A percentile compares a stretch with the other conserved stretches of the same genome.
Conservation (phyloP, 2,797 vertebrate species). For the Parauchenoglanis ngamensis region DNA sequence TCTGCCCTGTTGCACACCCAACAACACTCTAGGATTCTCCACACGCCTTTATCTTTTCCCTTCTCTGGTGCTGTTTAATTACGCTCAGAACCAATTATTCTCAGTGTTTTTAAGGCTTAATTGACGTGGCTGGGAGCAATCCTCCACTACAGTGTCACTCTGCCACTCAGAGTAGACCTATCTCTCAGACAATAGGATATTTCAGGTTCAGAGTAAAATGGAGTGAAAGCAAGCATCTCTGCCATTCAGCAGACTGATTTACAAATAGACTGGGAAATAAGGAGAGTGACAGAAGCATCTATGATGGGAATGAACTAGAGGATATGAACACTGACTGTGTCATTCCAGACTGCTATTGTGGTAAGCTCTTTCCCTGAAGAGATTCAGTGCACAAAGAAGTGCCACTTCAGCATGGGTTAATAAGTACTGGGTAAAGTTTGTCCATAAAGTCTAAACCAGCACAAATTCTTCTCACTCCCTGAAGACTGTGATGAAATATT, state of each 20-base stretch:
- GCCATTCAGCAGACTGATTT: background rate
- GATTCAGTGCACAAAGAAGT: slow-evolving; percentile 58
- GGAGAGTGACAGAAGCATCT: background rate
- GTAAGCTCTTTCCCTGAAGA: slow-evolving; percentile 34
- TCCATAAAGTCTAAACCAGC: slow-evolving; percentile 61
- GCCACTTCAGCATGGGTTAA: slow-evolving; percentile 66
- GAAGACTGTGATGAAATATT: slow-evolving; percentile 67
- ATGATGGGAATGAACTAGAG: background rate
- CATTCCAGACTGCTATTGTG: background rate
- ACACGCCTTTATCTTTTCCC: slow-evolving; percentile 36
- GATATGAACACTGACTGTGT: background rate
- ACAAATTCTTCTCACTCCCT: slow-evolving; percentile 54
- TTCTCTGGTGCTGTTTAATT: slow-evolving; percentile 57
- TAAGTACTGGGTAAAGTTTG: slow-evolving; percentile 66
- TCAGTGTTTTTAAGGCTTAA: slow-evolving; percentile 57
- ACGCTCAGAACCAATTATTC: slow-evolving; percentile 57
- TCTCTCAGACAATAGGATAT: background rate
- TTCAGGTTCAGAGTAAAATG: background rate
- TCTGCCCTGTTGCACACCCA: slow-evolving; percentile 24
- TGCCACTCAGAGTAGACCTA: slow-evolving; percentile 6
- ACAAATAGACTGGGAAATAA: background rate
- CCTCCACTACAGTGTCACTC: background rate
- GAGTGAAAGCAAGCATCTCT: background rate
- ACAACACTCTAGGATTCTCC: slow-evolving; percentile 37
- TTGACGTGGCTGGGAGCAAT: slow-evolving; percentile 50